These are phyloP conservation scores for Prolemur simus DNA, from an alignment of 2,113 vertebrate species.

Conservation along the genomic window DNA sequence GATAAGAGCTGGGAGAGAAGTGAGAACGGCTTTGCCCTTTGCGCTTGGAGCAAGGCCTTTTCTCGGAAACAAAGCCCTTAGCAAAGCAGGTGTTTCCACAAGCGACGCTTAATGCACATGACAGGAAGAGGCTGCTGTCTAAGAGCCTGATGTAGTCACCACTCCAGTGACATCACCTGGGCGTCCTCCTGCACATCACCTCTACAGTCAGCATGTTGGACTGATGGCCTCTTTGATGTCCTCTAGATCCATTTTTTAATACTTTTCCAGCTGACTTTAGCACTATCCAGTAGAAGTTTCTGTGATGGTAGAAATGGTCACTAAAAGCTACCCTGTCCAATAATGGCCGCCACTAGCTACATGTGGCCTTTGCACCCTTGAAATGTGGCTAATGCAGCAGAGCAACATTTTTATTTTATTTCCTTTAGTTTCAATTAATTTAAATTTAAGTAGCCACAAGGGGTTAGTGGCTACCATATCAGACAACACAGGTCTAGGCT, in stretches of 20 bases:
- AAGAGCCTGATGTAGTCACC: neutral
- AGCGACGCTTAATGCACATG: neutral
- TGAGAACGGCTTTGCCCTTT: neutral
- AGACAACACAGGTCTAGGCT: neutral
- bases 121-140: neutral
- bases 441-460: neutral
- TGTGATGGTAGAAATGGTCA: neutral
- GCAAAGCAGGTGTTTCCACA: neutral
- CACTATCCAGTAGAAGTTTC: neutral
- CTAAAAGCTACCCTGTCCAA: neutral
- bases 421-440: neutral
- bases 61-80: neutral
- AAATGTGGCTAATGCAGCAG: neutral
- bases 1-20: neutral
- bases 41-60: neutral
- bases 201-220: neutral
- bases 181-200: fast-evolving
- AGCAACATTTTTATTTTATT: neutral
- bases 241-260: neutral
- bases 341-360: neutral
- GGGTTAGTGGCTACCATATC: neutral
- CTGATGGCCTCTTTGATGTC: neutral
- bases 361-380: neutral
- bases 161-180: neutral
- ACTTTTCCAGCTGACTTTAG: neutral